Base-by-base conservation (phyloP, 2,888 invertebrate species). In the Drosophila merina region DNA sequence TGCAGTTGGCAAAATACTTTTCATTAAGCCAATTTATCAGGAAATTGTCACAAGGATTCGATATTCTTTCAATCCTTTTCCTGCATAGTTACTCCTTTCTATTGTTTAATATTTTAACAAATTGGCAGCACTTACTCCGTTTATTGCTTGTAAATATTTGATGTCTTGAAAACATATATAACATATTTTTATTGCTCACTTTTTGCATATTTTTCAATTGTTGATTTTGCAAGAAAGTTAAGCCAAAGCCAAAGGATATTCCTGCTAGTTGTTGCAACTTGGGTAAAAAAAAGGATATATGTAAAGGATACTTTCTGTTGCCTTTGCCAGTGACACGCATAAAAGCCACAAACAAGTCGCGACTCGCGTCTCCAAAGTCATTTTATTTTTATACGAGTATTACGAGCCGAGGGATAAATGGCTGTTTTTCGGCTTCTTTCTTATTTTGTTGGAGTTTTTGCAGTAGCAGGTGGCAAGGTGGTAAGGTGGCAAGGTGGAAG, bases 321-420 rank as follows among this genome's bases (percentile, higher is more conserved):
- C n/a, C 10, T n/a, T 62, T 55, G 57, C 63, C 66, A 67, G 63
- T 74, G 83, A 77, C 80, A 79, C 74, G 72, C 75, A 57, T 56
- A 58, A 48, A 63, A 74, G 76, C 84, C 78, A 80, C 80, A 81
- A 84, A 81, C 76, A 84, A 76, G 85, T 76, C 60, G 71, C 62
- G 68, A 71, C 68, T 51, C 51, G 48, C 48, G 51, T 66, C 67
- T 66, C 50, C 50, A 45, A 60, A 52, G 62, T 62, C 54, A 66
- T 66, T 66, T 60, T 60, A 64, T 64, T 64, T 64, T 64, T 60
- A 60, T 64, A 48, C 28, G 51, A 30, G 45, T 40, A 47, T 52
- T 51, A 50, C 57, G 38, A 57, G 57, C 38, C 50, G 6, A 14
- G 30, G 50, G 26, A 40, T 57, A 50, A 25, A 30, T 57, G 50